phyloP scores from a whole-genome alignment of 2,113 vertebrate species.

The Semnornis frantzii region DNA sequence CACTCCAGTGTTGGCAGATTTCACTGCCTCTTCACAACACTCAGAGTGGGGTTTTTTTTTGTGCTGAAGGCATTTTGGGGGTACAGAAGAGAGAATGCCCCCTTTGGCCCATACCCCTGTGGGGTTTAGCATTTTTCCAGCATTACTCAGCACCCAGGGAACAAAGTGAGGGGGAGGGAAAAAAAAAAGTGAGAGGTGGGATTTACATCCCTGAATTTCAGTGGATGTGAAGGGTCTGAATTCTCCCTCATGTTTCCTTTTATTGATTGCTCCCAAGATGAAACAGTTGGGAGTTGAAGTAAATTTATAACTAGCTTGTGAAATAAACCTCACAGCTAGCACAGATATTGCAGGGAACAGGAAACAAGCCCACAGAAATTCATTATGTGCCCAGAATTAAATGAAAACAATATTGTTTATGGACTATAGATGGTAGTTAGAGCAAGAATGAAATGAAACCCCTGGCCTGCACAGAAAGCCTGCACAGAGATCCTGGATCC shows the following conservation, averaged over 20 bases:
- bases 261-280: constrained; percentile 68
- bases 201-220: constrained; percentile 63
- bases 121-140: constrained; percentile 37
- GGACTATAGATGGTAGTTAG: constrained; percentile 54
- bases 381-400: constrained; percentile 68
- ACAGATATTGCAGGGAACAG: constrained; percentile 58
- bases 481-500: background rate
- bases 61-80: background rate
- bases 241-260: constrained; percentile 55
- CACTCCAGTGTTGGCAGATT: background rate
- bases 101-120: background rate
- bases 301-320: constrained; percentile 67
- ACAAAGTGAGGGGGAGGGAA: background rate
- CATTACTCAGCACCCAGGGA: constrained; percentile 11
- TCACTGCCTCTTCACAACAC: background rate
- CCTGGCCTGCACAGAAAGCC: background rate
- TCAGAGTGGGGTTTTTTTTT: background rate
- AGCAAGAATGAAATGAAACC: constrained; percentile 35
- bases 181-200: background rate
- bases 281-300: constrained; percentile 41
- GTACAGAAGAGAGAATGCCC: background rate
- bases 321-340: constrained; percentile 67
- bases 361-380: constrained; percentile 70
- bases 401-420: constrained; percentile 71
- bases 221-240: constrained; percentile 61